Percentiles rank a stretch among this genome's conserved stretches.
Evolutionary conservation across 2,888 invertebrate genomes (phyloP).

Genomic region (Cheilosia vulpina): DNA sequence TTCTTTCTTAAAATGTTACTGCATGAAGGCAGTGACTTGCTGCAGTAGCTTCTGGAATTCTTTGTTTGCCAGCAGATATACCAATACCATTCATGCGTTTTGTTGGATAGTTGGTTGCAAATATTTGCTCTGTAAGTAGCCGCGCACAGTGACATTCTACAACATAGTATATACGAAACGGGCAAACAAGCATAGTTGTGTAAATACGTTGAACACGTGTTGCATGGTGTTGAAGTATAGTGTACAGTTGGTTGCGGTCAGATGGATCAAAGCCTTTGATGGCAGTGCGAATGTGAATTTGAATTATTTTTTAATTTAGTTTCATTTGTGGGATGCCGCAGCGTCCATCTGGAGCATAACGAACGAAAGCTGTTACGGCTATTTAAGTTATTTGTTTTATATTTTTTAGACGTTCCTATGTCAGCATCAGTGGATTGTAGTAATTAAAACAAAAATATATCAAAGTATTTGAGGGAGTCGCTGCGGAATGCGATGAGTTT

Average conservation of each 20-base stretch:
- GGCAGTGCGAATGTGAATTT: constrained; percentile 62
- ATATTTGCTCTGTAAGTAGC: constrained; percentile 54
- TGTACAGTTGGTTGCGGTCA: constrained; percentile 1
- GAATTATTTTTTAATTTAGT: constrained; percentile 57
- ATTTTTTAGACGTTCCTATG: too few relatives aligned
- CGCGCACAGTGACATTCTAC: constrained; percentile 48
- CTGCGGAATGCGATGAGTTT: too few relatives aligned
- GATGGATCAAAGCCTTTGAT: constrained; percentile 11
- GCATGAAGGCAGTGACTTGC: neutral
- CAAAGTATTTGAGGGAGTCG: too few relatives aligned
- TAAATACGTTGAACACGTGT: constrained; percentile 42
- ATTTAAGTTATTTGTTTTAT: constrained; percentile 3
- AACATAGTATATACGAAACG: constrained; percentile 44
- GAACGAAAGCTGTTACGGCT: neutral
- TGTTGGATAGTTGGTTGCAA: constrained; percentile 62
- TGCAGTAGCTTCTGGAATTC: constrained; percentile 28
- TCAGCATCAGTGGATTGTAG: too few relatives aligned
- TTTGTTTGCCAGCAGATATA: constrained; percentile 33
- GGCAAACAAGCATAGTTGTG: constrained; percentile 33
- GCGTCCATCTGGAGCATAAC: constrained; percentile 12
- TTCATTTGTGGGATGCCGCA: constrained; percentile 32
- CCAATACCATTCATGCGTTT: constrained; percentile 40
- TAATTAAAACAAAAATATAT: too few relatives aligned
- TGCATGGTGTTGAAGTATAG: neutral
- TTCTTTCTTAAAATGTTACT: neutral